Percentiles rank a stretch among this genome's conserved stretches.
These are phyloP conservation scores for Agonopterix arenella DNA, from an alignment of 2,888 invertebrate species.

Conservation along the genomic window DNA sequence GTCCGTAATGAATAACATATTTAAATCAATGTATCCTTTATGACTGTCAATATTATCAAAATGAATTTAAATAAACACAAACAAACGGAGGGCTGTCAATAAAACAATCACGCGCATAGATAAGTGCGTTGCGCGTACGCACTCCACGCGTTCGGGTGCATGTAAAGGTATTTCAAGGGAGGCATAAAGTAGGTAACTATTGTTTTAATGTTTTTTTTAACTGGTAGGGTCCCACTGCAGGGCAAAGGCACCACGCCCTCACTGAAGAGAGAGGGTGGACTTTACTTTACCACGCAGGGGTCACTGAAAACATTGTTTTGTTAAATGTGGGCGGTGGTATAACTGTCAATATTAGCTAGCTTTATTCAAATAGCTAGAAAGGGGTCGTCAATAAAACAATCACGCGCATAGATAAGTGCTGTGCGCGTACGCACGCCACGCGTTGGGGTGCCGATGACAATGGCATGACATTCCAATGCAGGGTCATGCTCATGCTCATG, in stretches of 20 bases:
- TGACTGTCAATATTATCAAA: too few relatives aligned
- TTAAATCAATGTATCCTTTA: not conserved
- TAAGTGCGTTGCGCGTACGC: slow-evolving; percentile 17
- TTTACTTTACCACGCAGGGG: too few relatives aligned
- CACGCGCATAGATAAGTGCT: slow-evolving; percentile 19
- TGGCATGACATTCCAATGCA: slow-evolving; percentile 6
- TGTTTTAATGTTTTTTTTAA: too few relatives aligned
- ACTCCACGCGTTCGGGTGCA: slow-evolving; percentile 16
- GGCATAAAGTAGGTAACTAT: too few relatives aligned
- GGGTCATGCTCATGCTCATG: slow-evolving; percentile 4
- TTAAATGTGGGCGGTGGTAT: too few relatives aligned
- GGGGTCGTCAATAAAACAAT: slow-evolving; percentile 19
- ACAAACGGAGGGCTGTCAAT: slow-evolving; percentile 10
- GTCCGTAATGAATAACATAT: too few relatives aligned
- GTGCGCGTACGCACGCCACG: slow-evolving; percentile 22
- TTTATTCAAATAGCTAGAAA: not conserved
- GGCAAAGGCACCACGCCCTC: too few relatives aligned
- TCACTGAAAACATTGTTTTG: too few relatives aligned
- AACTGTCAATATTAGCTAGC: too few relatives aligned
- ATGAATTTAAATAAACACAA: not conserved
- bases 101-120: slow-evolving; percentile 22
- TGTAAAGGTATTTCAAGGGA: too few relatives aligned
- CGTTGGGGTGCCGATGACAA: slow-evolving; percentile 6
- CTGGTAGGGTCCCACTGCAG: too few relatives aligned
- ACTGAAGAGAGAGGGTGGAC: too few relatives aligned